Conservation (phyloP, 2,113 vertebrate genomes). For the Chaetodon auriga region DNA sequence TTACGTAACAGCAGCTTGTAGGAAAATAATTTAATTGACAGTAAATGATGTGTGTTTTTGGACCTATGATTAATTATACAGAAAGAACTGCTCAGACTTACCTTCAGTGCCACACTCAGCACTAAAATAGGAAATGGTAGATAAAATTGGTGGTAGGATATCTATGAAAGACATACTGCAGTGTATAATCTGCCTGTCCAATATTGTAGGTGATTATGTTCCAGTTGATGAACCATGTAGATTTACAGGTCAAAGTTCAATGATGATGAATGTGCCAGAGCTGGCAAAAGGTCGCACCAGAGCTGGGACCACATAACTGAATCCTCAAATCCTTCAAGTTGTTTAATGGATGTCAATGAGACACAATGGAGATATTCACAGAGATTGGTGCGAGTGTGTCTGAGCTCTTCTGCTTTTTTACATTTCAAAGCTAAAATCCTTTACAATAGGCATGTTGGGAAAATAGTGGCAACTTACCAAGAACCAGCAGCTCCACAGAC, state of each 20-base stretch:
- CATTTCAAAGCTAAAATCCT: not conserved
- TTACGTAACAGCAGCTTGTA: slow-evolving; percentile 4
- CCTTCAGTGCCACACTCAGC: not conserved
- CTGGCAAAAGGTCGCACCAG: not conserved
- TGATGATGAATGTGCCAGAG: not conserved
- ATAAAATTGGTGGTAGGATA: not conserved
- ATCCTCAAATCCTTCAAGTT: no score
- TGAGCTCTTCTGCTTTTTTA: not conserved
- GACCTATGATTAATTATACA: not conserved
- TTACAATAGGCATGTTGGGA: not conserved
- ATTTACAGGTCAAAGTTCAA: not conserved
- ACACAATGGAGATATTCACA: not conserved
- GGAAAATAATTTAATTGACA: not conserved
- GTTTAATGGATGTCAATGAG: no score
- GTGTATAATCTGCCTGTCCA: not conserved
- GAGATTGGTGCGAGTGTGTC: not conserved
- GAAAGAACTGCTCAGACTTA: not conserved
- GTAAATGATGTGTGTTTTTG: not conserved
- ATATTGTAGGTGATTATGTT: not conserved
- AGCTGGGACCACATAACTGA: not conserved
- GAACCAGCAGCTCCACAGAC: slow-evolving; percentile 78
- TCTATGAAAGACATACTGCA: not conserved
- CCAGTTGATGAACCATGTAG: not conserved
- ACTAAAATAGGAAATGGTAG: not conserved
- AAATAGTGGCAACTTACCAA: slow-evolving; percentile 66